Base-by-base conservation (phyloP, 1,140 invertebrate species). In the Platorchestia sp. region DNA sequence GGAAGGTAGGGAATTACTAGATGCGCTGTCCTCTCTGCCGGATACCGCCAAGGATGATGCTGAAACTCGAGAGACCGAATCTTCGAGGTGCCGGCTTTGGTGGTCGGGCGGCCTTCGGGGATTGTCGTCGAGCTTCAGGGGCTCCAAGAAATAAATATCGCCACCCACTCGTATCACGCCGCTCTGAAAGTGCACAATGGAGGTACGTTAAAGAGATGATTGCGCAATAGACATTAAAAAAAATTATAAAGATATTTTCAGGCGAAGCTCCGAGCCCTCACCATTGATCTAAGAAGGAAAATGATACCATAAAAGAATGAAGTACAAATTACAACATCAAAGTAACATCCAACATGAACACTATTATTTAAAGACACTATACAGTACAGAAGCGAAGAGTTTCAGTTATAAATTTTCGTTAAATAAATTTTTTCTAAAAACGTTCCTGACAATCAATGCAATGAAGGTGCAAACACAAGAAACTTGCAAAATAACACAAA, bases 61-160 rank as follows among this genome's bases (percentile, higher is more conserved):
- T 36, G 59, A 75, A 36, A 36, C 59, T 75, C 27, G 14, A 75
- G 59, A 75, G 59, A 75, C 14, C 59, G 27, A 10, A 75, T 75
- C 27, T 75, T 75, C 59, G 59, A 10, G 59, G 36, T 75, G 59
- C 1, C 27, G 10, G 59, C 59, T 75, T 27, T 36, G 10, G 1
- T 27, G 14, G 43, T 89, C 87, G 0, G 41, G 5, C n/a, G 43
- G n/a, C 10, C 87, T 89, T 27, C 41, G 14, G 5, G 0, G 3
- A 47, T 93, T 44, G 44, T 19, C n/a, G 91, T 93, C 40, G 6
- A 45, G 91, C 45, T 93, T 44, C 43, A 93, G 16, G 43, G 91
- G 91, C 91, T 93, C 91, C 43, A 93, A 36, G 45, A 93, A 93
- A 47, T 93, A 93, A 45, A 93, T 93, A 47, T 93, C 91, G 45